These are phyloP conservation scores for Rousettus madagascariensis DNA, from an alignment of 2,797 vertebrate genomes.

Conservation along the genomic window DNA sequence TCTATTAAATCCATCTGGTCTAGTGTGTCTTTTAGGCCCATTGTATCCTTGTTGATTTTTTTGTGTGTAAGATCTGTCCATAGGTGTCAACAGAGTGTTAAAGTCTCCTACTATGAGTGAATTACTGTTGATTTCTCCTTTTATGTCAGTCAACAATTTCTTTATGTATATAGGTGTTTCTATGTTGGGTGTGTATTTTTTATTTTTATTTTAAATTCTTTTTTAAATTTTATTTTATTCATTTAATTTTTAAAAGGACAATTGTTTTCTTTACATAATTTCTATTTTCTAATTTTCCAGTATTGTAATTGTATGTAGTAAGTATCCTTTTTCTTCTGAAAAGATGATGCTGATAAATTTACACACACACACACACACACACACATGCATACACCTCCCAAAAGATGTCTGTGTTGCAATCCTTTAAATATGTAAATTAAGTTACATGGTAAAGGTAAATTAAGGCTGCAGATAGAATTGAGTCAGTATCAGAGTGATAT, in stretches of 20 bases:
- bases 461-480: constrained; percentile 37
- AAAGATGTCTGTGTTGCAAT: constrained; percentile 24
- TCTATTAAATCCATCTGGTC: too few species aligned
- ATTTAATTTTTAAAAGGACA: not conserved
- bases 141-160: too few species aligned
- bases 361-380: not conserved
- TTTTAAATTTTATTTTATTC: not conserved
- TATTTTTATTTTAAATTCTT: not conserved
- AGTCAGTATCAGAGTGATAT: not conserved
- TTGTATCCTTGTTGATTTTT: too few species aligned
- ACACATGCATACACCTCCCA: not conserved
- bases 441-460: constrained; percentile 24
- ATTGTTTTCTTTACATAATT: not conserved
- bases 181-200: not conserved
- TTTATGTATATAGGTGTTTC: too few species aligned
- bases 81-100: too few species aligned
- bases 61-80: too few species aligned
- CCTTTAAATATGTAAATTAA: not conserved
- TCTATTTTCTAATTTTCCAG: not conserved
- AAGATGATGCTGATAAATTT: not conserved
- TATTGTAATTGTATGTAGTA: not conserved
- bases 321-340: constrained; percentile 13
- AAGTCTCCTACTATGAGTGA: too few species aligned
- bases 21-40: too few species aligned
- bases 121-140: too few species aligned